A percentile compares a stretch with the other conserved stretches of the same genome.
Conservation (phyloP, 2,888 invertebrate species). For the Acanthococcus lagerstroemiae region DNA sequence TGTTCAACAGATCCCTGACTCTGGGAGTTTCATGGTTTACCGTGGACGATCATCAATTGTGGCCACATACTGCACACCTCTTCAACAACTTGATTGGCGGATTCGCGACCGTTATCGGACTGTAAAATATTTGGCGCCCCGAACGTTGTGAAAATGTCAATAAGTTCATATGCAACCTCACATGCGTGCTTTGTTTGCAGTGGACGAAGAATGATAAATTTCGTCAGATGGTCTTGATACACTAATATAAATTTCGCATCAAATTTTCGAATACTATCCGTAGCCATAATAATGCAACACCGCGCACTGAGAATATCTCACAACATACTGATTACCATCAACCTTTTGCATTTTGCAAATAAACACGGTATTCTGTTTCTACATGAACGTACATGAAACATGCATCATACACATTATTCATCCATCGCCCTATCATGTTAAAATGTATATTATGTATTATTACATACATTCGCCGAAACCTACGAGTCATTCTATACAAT, state of each 20-base stretch:
- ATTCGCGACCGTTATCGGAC: conserved; percentile 37
- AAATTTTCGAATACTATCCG: too few relatives aligned
- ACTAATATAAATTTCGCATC: conserved; percentile 40
- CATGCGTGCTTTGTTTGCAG: conserved; percentile 38
- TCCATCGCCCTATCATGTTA: too few relatives aligned
- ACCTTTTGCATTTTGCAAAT: too few relatives aligned
- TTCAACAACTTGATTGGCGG: conserved; percentile 36
- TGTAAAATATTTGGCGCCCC: conserved; percentile 35
- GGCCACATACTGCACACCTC: conserved; percentile 38
- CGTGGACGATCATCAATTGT: conserved; percentile 41
- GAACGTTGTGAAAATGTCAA: conserved; percentile 33
- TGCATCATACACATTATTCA: too few relatives aligned
- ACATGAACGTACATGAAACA: too few relatives aligned
- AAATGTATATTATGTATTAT: too few relatives aligned
- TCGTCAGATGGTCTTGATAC: conserved; percentile 40
- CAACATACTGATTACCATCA: too few relatives aligned
- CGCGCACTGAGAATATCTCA: too few relatives aligned
- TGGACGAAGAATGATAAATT: conserved; percentile 39
- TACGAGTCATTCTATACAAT: too few relatives aligned
- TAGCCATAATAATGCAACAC: too few relatives aligned
- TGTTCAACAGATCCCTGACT: conserved; percentile 40
- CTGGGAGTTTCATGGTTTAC: conserved; percentile 40
- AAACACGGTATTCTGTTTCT: too few relatives aligned
- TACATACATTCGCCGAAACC: too few relatives aligned
- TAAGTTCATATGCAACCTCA: conserved; percentile 38